Conservation (phyloP, 2,113 vertebrate genomes). For the Theropithecus gelada region DNA sequence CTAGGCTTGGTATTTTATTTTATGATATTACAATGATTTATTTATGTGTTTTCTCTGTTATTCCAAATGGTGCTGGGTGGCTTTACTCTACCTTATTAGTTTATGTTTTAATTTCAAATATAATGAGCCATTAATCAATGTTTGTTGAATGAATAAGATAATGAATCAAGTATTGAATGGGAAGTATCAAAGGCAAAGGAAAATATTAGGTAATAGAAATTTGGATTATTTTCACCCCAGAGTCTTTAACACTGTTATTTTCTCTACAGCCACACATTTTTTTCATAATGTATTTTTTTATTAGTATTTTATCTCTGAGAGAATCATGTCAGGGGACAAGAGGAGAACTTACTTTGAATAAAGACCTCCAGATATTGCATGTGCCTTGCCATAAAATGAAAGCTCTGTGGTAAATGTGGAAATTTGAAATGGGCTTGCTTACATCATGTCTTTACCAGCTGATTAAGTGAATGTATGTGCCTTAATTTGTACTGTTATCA, state of each 20-base stretch:
- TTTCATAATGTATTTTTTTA: neutral
- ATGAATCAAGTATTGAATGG: neutral
- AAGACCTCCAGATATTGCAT: constrained; percentile 11
- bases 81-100: neutral
- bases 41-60: neutral
- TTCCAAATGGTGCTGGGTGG: neutral
- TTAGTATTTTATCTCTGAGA: neutral
- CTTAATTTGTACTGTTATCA: neutral
- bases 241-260: neutral
- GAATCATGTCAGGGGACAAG: neutral
- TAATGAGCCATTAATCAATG: neutral
- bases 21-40: neutral
- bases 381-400: neutral
- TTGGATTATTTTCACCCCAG: neutral
- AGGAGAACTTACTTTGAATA: neutral
- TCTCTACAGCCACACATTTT: neutral
- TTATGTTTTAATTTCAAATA: constrained; percentile 44
- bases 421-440: neutral
- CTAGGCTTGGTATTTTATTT: neutral
- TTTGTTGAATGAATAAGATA: neutral
- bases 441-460: neutral
- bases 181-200: neutral
- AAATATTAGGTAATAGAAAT: neutral
- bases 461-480: neutral
- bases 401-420: neutral